Percentiles rank a stretch among this genome's conserved stretches.
phyloP scores from a whole-genome alignment of 2,888 invertebrate genomes.

The Eupeodes luniger region DNA sequence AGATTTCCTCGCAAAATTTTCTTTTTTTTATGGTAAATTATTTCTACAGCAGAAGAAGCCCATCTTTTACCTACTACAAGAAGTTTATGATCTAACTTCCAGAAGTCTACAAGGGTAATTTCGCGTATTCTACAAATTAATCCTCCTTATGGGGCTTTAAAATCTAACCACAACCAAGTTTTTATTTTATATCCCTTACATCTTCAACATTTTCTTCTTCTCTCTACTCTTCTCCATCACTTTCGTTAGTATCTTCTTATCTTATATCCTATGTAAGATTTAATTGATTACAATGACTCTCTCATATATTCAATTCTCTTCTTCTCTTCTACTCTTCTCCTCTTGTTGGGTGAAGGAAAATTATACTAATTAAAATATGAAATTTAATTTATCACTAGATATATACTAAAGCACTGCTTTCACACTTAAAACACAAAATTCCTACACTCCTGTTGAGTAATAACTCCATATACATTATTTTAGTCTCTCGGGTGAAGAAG shows the following conservation, averaged over 20 bases:
- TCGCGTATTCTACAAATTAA: not conserved
- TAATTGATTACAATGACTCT: conserved; percentile 36
- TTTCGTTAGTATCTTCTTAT: not conserved
- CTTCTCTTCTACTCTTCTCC: conserved; percentile 17
- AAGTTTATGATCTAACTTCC: no score
- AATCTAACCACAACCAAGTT: no score
- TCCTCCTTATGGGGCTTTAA: no score
- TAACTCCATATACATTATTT: conserved; percentile 15
- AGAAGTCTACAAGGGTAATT: no score
- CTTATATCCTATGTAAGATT: not conserved
- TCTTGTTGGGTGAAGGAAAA: not conserved
- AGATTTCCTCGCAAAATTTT: no score
- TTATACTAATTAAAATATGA: conserved; percentile 71
- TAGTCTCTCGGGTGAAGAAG: conserved; percentile 11
- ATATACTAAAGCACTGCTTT: conserved; percentile 31
- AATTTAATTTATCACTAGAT: conserved; percentile 63
- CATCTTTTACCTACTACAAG: no score
- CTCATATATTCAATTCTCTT: conserved; percentile 44
- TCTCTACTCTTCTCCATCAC: no score
- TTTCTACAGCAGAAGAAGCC: no score
- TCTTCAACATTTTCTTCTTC: not conserved
- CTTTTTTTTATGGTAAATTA: no score
- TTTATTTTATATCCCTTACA: not conserved
- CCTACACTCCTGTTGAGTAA: conserved; percentile 17
- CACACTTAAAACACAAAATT: conserved; percentile 18